Evolutionary conservation across 1,140 invertebrate species (phyloP), one percentile per base, ranked within the genome.

Genomic region (Cotesia chilonis): DNA sequence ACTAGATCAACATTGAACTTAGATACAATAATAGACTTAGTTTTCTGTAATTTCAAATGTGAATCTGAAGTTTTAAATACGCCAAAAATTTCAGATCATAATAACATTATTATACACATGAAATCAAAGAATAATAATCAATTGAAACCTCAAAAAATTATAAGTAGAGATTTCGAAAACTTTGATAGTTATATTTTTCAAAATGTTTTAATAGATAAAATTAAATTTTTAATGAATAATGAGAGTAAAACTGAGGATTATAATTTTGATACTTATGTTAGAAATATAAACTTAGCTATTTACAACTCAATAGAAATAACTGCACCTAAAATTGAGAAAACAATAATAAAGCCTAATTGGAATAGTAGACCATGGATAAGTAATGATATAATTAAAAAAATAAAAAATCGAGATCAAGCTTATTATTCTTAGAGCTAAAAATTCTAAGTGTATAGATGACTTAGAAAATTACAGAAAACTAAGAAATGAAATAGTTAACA

Each of bases 81-180:
- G 4, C 70, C 70, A 28, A 66, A 57, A 67, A 72, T 72, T 37
- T 64, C 70, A 20, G 70, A 72, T 20, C 63, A 72, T 28, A 35
- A 52, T 10, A 55, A 54, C 51, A 37, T 65, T 37, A 36, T 55
- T 55, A 12, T 55, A n/a, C 7, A 55, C 0, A 17, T 10, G 1
- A 55, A 55, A 10, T 55, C 7, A 10, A 55, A 55, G n/a, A 55
- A 6, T 3, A n/a, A 55, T 55, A 14, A 14, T 17, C 54, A n/a
- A 14, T 55, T n/a, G n/a, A 5, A 17, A 55, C 12, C 54, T 10
- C 2, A 55, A n/a, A 55, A 17, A 55, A 55, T 55, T 10, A 55
- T 55, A 4, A 55, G 54, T 55, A 55, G 54, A 17, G 54, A 55
- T 17, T 55, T 6, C 4, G n/a, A 55, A 9, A 55, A 55, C 14